Percentiles rank a stretch among this genome's conserved stretches.
Evolutionary conservation across 2,888 invertebrate genomes (phyloP).

Genomic region (Poecilobothrus nobilitatus): DNA sequence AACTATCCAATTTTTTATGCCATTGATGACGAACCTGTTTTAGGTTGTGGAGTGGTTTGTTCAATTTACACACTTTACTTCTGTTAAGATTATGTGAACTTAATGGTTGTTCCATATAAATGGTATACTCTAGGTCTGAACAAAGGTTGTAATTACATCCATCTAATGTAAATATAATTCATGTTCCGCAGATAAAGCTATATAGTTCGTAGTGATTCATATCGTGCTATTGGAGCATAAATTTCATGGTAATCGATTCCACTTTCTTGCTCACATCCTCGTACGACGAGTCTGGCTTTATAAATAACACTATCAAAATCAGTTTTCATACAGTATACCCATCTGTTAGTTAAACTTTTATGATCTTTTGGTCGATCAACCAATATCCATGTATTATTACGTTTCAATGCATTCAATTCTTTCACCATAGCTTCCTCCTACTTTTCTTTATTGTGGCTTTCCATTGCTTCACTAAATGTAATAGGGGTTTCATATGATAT

Average conservation of each 20-base stretch:
- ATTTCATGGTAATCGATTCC: conserved; percentile 18
- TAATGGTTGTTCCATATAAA: conserved; percentile 14
- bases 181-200: conserved; percentile 13
- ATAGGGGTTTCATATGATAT: background rate
- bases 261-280: conserved; percentile 14
- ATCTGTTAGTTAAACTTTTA: conserved; percentile 12
- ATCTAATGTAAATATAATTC: conserved; percentile 16
- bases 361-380: conserved; percentile 12
- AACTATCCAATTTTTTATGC: background rate
- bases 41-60: background rate
- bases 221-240: conserved; percentile 15
- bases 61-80: no score
- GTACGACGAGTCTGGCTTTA: conserved; percentile 16
- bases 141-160: conserved; percentile 8
- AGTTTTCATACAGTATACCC: conserved; percentile 15
- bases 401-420: conserved; percentile 14
- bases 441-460: background rate
- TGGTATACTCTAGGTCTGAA: conserved; percentile 13
- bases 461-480: background rate
- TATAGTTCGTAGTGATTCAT: conserved; percentile 16
- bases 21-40: background rate
- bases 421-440: conserved; percentile 17
- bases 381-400: conserved; percentile 17
- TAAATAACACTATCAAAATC: conserved; percentile 14
- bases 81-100: no score